Evolutionary conservation across 2,113 vertebrate genomes (phyloP).

Genomic region (Odocoileus virginianus): DNA sequence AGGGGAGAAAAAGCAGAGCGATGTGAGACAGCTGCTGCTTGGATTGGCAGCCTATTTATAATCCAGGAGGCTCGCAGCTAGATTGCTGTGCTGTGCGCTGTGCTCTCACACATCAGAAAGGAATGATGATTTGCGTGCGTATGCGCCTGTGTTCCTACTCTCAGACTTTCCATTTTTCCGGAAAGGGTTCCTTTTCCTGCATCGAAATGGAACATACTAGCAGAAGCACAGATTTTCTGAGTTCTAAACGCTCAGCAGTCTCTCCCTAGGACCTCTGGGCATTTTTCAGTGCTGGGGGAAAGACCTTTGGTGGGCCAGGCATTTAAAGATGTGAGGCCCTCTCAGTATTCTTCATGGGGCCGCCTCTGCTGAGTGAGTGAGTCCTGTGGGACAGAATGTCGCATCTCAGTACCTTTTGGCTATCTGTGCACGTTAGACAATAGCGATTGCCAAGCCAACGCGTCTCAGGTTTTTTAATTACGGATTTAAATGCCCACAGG

Average conservation of each 20-base stretch:
- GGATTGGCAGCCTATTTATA: conserved; percentile 83
- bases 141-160: not conserved
- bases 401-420: conserved; percentile 67
- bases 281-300: conserved; percentile 16
- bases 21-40: conserved; percentile 75
- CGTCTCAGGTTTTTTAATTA: conserved; percentile 71
- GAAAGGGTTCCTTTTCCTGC: conserved; percentile 53
- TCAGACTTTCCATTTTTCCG: conserved; percentile 69
- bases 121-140: conserved; percentile 30
- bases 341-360: conserved; percentile 53
- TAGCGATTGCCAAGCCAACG: conserved; percentile 60
- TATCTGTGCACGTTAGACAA: conserved; percentile 63
- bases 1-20: conserved; percentile 64
- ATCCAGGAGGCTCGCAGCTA: conserved; percentile 65
- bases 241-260: not conserved
- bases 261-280: conserved; percentile 22
- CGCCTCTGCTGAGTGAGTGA: conserved; percentile 37
- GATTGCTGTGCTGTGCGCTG: conserved; percentile 64
- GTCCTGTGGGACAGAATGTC: conserved; percentile 52
- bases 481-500: conserved; percentile 61
- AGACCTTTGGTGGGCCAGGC: conserved; percentile 35
- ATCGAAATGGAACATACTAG: conserved; percentile 40
- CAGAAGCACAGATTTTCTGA: conserved; percentile 28
- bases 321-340: conserved; percentile 26
- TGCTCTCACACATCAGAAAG: conserved; percentile 65